A percentile compares a stretch with the other conserved stretches of the same genome.
These are phyloP conservation scores for Eumacrocentrus americanus DNA, from an alignment of 2,888 invertebrate species.

Conservation along the genomic window DNA sequence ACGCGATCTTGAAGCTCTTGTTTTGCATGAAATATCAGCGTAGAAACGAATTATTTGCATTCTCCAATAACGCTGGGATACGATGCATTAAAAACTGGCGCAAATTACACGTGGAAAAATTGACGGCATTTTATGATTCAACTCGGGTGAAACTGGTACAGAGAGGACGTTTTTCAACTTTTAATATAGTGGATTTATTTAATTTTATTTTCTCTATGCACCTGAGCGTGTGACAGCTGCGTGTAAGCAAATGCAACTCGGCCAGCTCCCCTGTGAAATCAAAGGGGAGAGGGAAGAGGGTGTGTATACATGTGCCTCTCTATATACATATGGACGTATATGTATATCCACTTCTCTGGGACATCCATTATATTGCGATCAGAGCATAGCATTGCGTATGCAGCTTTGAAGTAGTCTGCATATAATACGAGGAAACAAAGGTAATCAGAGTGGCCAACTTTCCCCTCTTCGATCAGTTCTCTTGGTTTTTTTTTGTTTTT, in stretches of 20 bases:
- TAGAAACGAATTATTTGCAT: slow-evolving; percentile 9
- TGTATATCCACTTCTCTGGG: neutral
- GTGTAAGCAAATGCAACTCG: slow-evolving; percentile 34
- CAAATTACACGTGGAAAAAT: too few species aligned
- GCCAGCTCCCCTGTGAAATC: slow-evolving; percentile 17
- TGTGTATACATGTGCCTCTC: neutral
- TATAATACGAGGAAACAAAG: slow-evolving; percentile 7
- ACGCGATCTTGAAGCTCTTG: slow-evolving; percentile 3
- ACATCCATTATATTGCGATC: slow-evolving; percentile 21
- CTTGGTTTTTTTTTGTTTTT: too few species aligned
- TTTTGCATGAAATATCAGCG: neutral
- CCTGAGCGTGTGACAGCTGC: slow-evolving; percentile 41
- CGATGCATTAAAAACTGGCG: neutral
- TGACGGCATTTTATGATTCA: too few species aligned
- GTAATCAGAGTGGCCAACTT: slow-evolving; percentile 16
- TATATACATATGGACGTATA: neutral
- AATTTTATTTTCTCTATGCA: slow-evolving; percentile 27
- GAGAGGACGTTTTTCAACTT: neutral
- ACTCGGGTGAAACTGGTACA: too few species aligned
- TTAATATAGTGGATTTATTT: slow-evolving; percentile 11
- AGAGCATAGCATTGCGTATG: neutral
- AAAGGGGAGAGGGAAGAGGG: slow-evolving; percentile 20
- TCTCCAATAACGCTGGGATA: neutral
- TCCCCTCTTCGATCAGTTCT: slow-evolving; percentile 1
- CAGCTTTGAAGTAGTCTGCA: slow-evolving; percentile 16